Conservation (phyloP, 2,113 vertebrate species). For the Hiodon alosoides region DNA sequence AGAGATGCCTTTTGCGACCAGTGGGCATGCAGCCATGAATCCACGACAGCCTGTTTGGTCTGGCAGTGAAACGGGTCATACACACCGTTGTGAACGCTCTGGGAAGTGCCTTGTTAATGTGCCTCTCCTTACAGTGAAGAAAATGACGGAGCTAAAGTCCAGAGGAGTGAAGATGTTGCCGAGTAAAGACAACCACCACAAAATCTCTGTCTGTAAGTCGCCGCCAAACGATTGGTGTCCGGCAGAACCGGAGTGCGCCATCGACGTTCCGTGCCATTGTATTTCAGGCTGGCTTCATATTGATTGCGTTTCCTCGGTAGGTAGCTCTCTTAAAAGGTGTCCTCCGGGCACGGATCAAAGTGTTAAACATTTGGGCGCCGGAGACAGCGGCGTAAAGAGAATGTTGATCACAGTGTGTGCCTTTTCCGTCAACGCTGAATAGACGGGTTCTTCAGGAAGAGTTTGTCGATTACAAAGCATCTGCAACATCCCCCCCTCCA, state of each 20-base stretch:
- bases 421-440: background rate
- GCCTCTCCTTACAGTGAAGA: conserved; percentile 77
- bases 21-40: too few species aligned
- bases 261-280: background rate
- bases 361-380: conserved; percentile 4
- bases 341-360: conserved; percentile 14
- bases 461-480: background rate
- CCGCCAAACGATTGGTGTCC: background rate
- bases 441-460: background rate
- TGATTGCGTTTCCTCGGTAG: conserved; percentile 12
- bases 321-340: conserved; percentile 5
- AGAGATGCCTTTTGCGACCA: too few species aligned
- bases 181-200: conserved; percentile 96
- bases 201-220: conserved; percentile 97
- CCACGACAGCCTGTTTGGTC: too few species aligned
- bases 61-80: too few species aligned
- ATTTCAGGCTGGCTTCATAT: conserved; percentile 6
- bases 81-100: background rate
- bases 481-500: too few species aligned
- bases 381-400: background rate
- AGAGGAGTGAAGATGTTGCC: conserved; percentile 95
- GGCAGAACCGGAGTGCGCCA: too few species aligned
- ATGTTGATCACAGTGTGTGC: background rate
- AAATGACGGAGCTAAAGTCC: conserved; percentile 95
- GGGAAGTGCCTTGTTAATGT: background rate